Conservation (phyloP, 1,140 invertebrate genomes). For the Panulirus ornatus region DNA sequence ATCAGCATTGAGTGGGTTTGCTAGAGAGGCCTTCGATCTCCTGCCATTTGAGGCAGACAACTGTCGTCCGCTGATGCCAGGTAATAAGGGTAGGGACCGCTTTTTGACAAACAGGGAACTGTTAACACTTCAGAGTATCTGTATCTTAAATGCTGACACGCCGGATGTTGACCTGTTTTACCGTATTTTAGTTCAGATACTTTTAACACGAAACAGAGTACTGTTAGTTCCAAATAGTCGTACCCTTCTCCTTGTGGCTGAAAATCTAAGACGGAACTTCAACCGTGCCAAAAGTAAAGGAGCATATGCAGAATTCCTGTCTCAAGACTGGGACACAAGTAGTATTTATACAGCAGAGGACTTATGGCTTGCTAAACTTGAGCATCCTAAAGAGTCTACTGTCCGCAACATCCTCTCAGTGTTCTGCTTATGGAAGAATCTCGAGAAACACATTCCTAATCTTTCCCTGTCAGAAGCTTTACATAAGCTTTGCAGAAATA, state of each 20-base stretch:
- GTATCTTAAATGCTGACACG: constrained; percentile 38
- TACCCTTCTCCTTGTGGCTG: constrained; percentile 49
- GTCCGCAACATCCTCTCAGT: constrained; percentile 48
- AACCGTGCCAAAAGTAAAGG: constrained; percentile 55
- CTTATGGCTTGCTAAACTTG: constrained; percentile 8
- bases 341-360: constrained; percentile 49
- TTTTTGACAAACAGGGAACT: constrained; percentile 59
- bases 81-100: neutral
- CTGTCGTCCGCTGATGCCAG: neutral
- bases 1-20: constrained; percentile 46
- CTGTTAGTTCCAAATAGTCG: constrained; percentile 58
- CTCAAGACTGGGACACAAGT: constrained; percentile 51
- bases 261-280: constrained; percentile 36
- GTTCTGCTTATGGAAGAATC: constrained; percentile 59
- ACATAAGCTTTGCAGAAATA: constrained; percentile 29
- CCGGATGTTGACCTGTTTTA: constrained; percentile 59
- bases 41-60: constrained; percentile 48
- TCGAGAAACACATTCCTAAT: constrained; percentile 31
- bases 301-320: neutral
- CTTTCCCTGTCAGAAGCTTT: constrained; percentile 44
- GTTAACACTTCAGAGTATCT: constrained; percentile 50
- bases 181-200: constrained; percentile 52
- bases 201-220: constrained; percentile 42
- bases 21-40: constrained; percentile 53
- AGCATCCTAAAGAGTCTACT: constrained; percentile 11